phyloP scores from a whole-genome alignment of 1,140 invertebrate species.

The Musca vetustissima region DNA sequence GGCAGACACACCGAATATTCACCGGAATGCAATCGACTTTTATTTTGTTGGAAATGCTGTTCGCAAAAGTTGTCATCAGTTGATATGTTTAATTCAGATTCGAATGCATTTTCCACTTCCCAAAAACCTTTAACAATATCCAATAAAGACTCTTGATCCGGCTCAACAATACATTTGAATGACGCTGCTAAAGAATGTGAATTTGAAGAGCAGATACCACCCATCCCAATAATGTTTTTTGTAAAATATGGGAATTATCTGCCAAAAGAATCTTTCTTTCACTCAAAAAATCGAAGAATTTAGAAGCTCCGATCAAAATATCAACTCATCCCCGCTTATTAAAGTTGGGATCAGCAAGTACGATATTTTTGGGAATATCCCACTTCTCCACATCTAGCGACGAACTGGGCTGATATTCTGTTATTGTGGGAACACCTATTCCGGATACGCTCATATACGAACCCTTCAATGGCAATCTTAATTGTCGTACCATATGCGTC shows the following conservation, averaged over 20 bases:
- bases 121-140: conserved; percentile 22
- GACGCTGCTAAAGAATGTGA: not conserved
- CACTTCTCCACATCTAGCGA: not conserved
- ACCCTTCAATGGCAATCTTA: not conserved
- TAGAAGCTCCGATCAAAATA: not conserved
- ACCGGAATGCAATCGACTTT: not conserved
- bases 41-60: not conserved
- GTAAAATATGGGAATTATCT: not conserved
- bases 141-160: not conserved
- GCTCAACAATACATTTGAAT: not conserved
- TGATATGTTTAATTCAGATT: not conserved
- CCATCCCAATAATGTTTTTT: conserved; percentile 26
- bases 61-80: not conserved
- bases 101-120: not conserved
- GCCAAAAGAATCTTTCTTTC: not conserved
- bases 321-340: not conserved
- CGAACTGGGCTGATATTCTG: conserved; percentile 1
- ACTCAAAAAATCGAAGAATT: not conserved
- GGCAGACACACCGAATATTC: conserved; percentile 19
- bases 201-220: not conserved
- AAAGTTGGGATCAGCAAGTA: conserved; percentile 11
- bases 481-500: not conserved
- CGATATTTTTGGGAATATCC: not conserved
- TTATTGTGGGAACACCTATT: conserved; percentile 3
- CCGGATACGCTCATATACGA: not conserved